Conservation (phyloP, 1,140 invertebrate species). For the Aphelenchoides fujianensis region DNA sequence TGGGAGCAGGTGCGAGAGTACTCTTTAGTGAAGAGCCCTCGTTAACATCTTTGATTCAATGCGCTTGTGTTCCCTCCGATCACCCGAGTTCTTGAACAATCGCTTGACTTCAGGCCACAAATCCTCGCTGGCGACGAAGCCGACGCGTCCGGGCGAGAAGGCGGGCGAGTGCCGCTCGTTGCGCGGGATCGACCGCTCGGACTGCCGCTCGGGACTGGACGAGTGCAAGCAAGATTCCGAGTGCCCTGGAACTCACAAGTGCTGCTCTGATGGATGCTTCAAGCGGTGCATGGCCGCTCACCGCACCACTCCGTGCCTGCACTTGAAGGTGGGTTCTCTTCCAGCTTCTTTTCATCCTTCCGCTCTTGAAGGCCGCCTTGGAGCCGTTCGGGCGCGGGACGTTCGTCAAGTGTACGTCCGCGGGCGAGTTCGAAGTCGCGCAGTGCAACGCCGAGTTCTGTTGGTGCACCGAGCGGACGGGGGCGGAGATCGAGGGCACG, state of each 20-base stretch:
- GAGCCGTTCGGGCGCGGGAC: conserved; percentile 27
- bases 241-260: conserved; percentile 48
- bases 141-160: conserved; percentile 19
- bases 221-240: conserved; percentile 42
- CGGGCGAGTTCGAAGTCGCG: conserved; percentile 42
- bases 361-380: conserved; percentile 6
- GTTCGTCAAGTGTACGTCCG: conserved; percentile 38
- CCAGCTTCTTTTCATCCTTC: background rate
- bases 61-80: conserved; percentile 8
- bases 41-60: conserved; percentile 17
- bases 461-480: conserved; percentile 49
- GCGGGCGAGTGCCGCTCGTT: conserved; percentile 29
- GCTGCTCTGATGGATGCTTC: conserved; percentile 53
- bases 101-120: conserved; percentile 24
- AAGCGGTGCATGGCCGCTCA: conserved; percentile 46
- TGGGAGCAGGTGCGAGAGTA: too few relatives aligned
- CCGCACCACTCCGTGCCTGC: conserved; percentile 48
- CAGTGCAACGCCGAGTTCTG: conserved; percentile 47
- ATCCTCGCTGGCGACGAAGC: conserved; percentile 19
- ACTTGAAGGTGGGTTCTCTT: conserved; percentile 44
- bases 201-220: conserved; percentile 34
- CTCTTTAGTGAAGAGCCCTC: too few relatives aligned
- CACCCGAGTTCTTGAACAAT: too few relatives aligned
- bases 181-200: background rate
- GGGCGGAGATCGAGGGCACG: conserved; percentile 49